Evolutionary conservation across 2,888 invertebrate genomes (phyloP), one percentile per base, ranked within the genome.

Genomic region (Dyspetes luteomarginatus): DNA sequence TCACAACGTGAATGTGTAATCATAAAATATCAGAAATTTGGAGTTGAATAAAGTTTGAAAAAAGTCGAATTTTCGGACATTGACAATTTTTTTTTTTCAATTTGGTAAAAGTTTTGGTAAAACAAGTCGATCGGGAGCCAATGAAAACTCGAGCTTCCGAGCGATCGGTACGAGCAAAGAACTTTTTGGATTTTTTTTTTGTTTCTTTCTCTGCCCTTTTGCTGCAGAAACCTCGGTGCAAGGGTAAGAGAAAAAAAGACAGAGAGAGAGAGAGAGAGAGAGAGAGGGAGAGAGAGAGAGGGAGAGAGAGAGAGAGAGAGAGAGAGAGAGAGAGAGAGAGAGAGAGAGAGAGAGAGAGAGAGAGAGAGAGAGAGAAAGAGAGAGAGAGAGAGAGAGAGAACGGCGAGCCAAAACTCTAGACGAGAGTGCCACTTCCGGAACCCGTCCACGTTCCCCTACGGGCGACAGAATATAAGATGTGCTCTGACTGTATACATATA

Each of bases 381-480:
- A 52, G n/a, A 19, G 26, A 69, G 17, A 26, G 43, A 56, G 24
- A 28, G 58, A 28, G 45, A 28, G 60, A 52, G 36, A 50, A 60
- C 36, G 64, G 65, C 65, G 24, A 52, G 67, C 30, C 41, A 22
- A 26, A 58, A 48, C 48, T 52, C 36, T 2, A 28, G 56, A 56
- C 45, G 56, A 64, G 52, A 79, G 78, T 74, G 56, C 78, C 64
- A 64, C 69, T 79, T 79, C 69, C 74, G 69, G 48, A 79, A 79
- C 48, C 78, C 41, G 56, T 64, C 52, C 78, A 79, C 78, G 78
- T 79, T 74, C 64, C 36, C 78, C 62, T 48, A 69, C 68, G 41
- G 43, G 64, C 74, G 78, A 69, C 78, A 36, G 78, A 74, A 79
- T 74, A 79, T 79, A 74, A 74, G 52, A 79, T 79, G 73, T 64